Evolutionary conservation across 1,140 invertebrate genomes (phyloP).

Genomic region (Saccostrea glomerata): DNA sequence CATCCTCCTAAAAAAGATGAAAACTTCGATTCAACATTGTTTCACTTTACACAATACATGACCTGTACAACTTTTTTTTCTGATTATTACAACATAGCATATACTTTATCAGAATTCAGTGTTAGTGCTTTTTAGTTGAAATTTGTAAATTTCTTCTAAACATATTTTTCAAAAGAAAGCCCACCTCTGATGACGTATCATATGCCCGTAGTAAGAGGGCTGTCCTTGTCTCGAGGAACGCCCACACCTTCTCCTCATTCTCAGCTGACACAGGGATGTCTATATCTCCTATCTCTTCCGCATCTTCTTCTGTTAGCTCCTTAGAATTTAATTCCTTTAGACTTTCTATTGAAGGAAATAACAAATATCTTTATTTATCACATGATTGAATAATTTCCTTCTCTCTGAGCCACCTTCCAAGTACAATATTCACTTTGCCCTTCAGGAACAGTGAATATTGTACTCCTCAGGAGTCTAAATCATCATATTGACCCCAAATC

Average conservation of each 20-base stretch:
- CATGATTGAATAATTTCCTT: too few relatives aligned
- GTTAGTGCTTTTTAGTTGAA: too few relatives aligned
- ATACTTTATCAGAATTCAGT: too few relatives aligned
- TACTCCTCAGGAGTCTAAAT: too few relatives aligned
- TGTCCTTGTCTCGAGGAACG: slow-evolving; percentile 84
- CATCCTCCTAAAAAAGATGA: slow-evolving; percentile 22
- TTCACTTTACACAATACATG: too few relatives aligned
- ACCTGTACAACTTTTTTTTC: too few relatives aligned
- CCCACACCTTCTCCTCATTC: slow-evolving; percentile 85
- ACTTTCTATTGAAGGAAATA: slow-evolving; percentile 44
- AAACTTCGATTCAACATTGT: too few relatives aligned
- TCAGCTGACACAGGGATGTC: slow-evolving; percentile 83
- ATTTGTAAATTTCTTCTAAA: not conserved
- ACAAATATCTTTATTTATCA: not conserved
- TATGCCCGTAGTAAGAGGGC: slow-evolving; percentile 85
- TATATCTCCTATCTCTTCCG: slow-evolving; percentile 63
- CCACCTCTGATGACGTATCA: slow-evolving; percentile 83
- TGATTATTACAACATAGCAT: too few relatives aligned
- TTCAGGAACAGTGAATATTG: too few relatives aligned
- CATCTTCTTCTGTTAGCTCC: slow-evolving; percentile 54
- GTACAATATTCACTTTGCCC: too few relatives aligned
- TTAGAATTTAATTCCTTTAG: slow-evolving; percentile 53
- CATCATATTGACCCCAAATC: too few relatives aligned
- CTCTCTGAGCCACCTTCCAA: too few relatives aligned
- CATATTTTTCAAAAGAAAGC: not conserved